Base-by-base conservation (phyloP, 2,113 vertebrate species). In the Cynopterus brachyotis region DNA sequence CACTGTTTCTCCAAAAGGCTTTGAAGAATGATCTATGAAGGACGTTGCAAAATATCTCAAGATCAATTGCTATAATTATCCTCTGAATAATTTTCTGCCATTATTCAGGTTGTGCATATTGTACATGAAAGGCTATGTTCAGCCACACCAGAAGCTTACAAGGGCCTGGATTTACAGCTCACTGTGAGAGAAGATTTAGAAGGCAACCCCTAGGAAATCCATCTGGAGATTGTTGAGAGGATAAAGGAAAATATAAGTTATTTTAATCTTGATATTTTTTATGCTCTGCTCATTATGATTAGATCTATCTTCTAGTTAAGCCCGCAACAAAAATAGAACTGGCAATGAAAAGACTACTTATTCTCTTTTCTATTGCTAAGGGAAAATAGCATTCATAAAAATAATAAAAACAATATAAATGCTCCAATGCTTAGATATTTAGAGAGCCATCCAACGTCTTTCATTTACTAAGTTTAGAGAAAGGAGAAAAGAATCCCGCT, bases 211-310 rank as follows among this genome's bases (percentile, higher is more conserved):
- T 32, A 85, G 97, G 97, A 98, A 98, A 98, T 96, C 78, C 95
- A 96, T 97, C 95, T 92, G 96, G 40, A 98, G 98, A 98, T 98
- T 67, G 66, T 57, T 94, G 96, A 16, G 42, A 96, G 96, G 98
- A 98, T 97, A 98, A 98, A 96, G 95, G 93, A 92, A 98, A 98
- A 96, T 76, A 81, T 26, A 95, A 98, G 75, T 97, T 97, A 81
- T 95, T 94, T 98, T 96, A 92, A 97, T 98, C 97, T 98, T 90
- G 97, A 98, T 97, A 97, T 96, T 97, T 94, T 97, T 98, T 98
- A 95, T 97, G 90, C 94, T 96, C 72, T 93, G 19, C 98, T 98
- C 96, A 97, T 98, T 97, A 94, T 96, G 80, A 95, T 88, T 91
- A 98, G 85, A 84, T 95, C 93, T 95, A 80, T 97, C 97, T 97